A percentile compares a stretch with the other conserved stretches of the same genome.
Conservation (phyloP, 2,888 invertebrate species). For the Cantharis lateralis region DNA sequence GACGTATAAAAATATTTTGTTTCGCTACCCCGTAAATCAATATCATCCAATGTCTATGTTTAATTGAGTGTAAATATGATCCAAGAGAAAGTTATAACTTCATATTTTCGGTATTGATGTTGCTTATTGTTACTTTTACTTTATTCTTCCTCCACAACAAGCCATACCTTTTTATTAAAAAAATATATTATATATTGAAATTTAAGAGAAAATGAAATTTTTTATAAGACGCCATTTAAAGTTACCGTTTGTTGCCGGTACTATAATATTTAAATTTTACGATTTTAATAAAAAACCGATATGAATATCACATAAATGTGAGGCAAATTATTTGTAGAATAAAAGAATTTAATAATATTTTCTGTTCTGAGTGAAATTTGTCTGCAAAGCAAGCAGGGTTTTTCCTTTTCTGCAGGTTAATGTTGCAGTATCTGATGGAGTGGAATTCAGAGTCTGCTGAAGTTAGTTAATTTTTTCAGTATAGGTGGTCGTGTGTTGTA, state of each 20-base stretch:
- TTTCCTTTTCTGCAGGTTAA: too few species aligned
- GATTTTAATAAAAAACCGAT: neutral
- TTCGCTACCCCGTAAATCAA: slow-evolving; percentile 7
- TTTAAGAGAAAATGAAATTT: neutral
- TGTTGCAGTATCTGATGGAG: too few species aligned
- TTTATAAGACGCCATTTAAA: neutral
- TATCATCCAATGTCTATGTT: slow-evolving; percentile 10
- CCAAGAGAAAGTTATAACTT: slow-evolving; percentile 10
- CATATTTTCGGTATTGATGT: slow-evolving; percentile 2
- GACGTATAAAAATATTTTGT: neutral
- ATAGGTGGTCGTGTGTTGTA: neutral
- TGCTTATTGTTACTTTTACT: neutral
- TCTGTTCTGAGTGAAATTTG: too few species aligned
- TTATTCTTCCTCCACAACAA: neutral
- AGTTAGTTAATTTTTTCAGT: neutral
- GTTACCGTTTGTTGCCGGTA: neutral
- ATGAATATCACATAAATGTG: neutral
- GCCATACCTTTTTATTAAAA: neutral
- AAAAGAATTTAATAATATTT: too few species aligned
- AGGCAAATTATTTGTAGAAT: too few species aligned
- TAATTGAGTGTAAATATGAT: slow-evolving; percentile 12
- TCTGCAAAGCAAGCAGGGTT: too few species aligned
- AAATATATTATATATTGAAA: neutral
- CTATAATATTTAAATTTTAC: neutral
- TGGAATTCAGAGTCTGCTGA: neutral